Conservation (phyloP, 2,797 vertebrate genomes). For the Neosilurus hyrtlii region DNA sequence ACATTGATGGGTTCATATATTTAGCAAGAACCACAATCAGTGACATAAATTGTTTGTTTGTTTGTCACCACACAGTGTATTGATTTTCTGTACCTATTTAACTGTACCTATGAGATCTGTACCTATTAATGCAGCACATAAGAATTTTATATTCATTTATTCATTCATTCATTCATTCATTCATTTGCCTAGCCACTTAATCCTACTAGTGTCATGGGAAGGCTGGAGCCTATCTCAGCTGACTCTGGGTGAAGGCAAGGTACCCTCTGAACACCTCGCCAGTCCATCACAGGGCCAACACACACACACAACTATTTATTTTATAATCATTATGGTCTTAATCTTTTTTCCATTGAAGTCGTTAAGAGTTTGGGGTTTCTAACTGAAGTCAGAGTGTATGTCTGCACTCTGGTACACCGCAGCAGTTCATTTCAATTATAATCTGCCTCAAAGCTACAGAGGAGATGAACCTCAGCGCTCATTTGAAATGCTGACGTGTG, state of each 20-base stretch:
- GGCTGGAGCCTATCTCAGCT: too few relatives aligned
- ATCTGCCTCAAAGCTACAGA: conserved; percentile 68
- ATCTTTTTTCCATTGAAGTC: neutral
- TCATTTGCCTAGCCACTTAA: too few relatives aligned
- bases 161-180: too few relatives aligned
- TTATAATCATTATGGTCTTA: too few relatives aligned
- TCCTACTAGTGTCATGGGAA: too few relatives aligned
- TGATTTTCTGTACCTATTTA: neutral
- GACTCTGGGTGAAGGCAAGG: too few relatives aligned
- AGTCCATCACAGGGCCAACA: too few relatives aligned
- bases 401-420: conserved; percentile 9
- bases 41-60: neutral
- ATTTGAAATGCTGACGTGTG: conserved; percentile 7
- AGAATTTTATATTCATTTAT: neutral
- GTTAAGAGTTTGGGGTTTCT: neutral
- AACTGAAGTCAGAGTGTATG: conserved; percentile 1
- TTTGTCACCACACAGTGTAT: neutral
- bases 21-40: neutral
- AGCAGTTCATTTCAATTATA: conserved; percentile 76
- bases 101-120: too few relatives aligned
- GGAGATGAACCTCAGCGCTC: conserved; percentile 21
- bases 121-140: neutral
- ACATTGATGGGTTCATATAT: neutral
- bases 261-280: too few relatives aligned
- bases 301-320: too few relatives aligned